A percentile compares a stretch with the other conserved stretches of the same genome.
Evolutionary conservation across 2,113 vertebrate species (phyloP).

Genomic region (Percina caprodes): DNA sequence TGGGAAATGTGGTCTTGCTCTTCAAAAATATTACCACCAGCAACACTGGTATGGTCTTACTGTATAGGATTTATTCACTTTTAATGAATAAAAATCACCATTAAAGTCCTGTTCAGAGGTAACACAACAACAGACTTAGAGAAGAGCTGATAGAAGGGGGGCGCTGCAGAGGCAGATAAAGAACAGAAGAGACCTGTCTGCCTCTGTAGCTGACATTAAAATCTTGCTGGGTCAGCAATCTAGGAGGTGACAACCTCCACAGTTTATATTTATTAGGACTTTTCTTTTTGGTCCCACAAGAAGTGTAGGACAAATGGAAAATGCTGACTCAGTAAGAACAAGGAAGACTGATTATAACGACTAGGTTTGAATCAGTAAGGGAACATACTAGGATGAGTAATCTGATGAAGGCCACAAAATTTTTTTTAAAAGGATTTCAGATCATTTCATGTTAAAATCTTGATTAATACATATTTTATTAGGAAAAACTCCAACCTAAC

Average conservation of each 20-base stretch:
- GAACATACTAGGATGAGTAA: constrained; percentile 1
- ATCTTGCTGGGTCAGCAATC: constrained; percentile 56
- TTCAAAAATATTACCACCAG: constrained; percentile 1
- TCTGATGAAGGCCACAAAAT: not conserved
- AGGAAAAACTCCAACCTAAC: not conserved
- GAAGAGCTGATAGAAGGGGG: not conserved
- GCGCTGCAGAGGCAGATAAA: constrained; percentile 3
- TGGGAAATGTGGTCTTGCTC: not conserved
- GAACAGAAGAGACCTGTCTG: constrained; percentile 11
- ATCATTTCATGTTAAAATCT: not conserved
- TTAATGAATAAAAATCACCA: constrained; percentile 11
- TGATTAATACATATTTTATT: not conserved
- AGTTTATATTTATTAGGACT: constrained; percentile 48
- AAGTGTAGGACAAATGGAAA: constrained; percentile 24
- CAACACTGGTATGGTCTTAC: not conserved
- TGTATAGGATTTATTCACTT: not conserved
- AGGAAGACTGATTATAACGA: not conserved
- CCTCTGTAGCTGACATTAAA: constrained; percentile 49
- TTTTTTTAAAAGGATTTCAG: not conserved
- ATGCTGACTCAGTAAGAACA: constrained; percentile 15
- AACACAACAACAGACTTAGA: constrained; percentile 2
- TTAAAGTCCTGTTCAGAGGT: constrained; percentile 10
- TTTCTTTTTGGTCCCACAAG: constrained; percentile 15
- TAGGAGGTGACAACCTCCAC: constrained; percentile 38
- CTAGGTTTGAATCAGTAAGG: constrained; percentile 5